These are phyloP conservation scores for Masnerella sp. DNA, from an alignment of 2,888 invertebrate species.

Conservation along the genomic window DNA sequence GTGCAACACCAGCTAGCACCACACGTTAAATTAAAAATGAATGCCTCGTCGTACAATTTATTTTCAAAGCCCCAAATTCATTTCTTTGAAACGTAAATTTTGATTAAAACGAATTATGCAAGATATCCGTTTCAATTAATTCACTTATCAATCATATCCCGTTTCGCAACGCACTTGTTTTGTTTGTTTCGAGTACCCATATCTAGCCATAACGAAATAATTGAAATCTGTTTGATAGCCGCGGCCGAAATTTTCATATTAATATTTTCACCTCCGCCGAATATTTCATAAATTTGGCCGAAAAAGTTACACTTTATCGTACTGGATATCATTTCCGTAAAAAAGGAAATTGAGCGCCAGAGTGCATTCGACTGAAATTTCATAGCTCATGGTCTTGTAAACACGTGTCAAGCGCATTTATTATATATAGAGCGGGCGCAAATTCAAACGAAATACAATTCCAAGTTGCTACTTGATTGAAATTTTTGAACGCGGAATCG, in stretches of 20 bases:
- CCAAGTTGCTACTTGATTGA: conserved; percentile 3
- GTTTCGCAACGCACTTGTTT: background rate
- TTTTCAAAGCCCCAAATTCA: no score
- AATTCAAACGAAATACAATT: conserved; percentile 1
- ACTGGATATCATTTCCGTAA: conserved; percentile 20
- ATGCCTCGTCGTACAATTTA: no score
- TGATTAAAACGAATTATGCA: background rate
- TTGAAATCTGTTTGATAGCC: conserved; percentile 10
- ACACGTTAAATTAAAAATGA: no score
- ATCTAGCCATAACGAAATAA: conserved; percentile 5
- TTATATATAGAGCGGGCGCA: conserved; percentile 5
- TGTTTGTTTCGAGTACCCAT: background rate
- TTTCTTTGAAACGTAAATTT: no score
- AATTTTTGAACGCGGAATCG: background rate
- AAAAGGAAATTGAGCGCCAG: conserved; percentile 38
- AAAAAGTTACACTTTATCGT: conserved; percentile 23
- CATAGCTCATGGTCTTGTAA: conserved; percentile 42
- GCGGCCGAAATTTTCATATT: conserved; percentile 7
- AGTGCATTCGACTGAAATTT: conserved; percentile 35
- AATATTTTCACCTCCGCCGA: conserved; percentile 14
- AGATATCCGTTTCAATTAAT: no score
- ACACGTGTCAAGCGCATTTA: conserved; percentile 15
- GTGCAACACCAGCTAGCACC: no score
- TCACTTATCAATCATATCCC: no score
- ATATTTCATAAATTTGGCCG: conserved; percentile 16